Conservation (phyloP, 2,888 invertebrate genomes). For the Callimorpha dominula region DNA sequence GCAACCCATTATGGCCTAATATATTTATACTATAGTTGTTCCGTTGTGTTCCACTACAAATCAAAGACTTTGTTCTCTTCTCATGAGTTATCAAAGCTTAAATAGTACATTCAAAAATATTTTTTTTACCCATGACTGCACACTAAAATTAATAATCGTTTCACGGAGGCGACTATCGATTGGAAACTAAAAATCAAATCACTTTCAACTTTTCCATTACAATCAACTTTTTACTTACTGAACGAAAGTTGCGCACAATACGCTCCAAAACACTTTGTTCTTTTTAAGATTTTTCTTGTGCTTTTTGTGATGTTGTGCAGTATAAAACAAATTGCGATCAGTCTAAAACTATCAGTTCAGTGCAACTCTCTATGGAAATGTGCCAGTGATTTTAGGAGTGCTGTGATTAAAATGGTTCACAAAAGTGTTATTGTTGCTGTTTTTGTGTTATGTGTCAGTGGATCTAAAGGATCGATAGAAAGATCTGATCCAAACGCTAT, state of each 20-base stretch:
- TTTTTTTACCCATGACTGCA: slow-evolving; percentile 4
- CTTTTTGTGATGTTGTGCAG: slow-evolving; percentile 63
- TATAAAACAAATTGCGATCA: slow-evolving; percentile 78
- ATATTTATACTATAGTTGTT: not conserved
- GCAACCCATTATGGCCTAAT: not conserved
- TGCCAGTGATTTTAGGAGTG: slow-evolving; percentile 58
- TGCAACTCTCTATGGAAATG: slow-evolving; percentile 68
- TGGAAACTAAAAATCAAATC: slow-evolving; percentile 51
- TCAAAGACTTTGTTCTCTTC: not conserved
- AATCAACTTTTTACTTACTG: slow-evolving; percentile 54
- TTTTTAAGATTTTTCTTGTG: slow-evolving; percentile 69
- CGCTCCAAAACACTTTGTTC: slow-evolving; percentile 59
- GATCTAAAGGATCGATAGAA: slow-evolving; percentile 66
- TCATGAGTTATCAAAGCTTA: not conserved
- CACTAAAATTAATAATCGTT: slow-evolving; percentile 36
- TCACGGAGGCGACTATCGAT: slow-evolving; percentile 48
- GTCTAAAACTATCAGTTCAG: slow-evolving; percentile 68
- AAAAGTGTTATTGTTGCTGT: slow-evolving; percentile 62
- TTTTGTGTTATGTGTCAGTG: slow-evolving; percentile 56
- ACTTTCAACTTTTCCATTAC: slow-evolving; percentile 67
- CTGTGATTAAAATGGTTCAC: slow-evolving; percentile 66
- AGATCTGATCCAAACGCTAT: slow-evolving; percentile 65
- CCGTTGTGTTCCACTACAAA: not conserved
- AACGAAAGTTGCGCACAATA: slow-evolving; percentile 76
- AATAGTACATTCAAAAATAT: not conserved